Conservation (phyloP, 2,888 invertebrate species). For the Tetropium fuscum region DNA sequence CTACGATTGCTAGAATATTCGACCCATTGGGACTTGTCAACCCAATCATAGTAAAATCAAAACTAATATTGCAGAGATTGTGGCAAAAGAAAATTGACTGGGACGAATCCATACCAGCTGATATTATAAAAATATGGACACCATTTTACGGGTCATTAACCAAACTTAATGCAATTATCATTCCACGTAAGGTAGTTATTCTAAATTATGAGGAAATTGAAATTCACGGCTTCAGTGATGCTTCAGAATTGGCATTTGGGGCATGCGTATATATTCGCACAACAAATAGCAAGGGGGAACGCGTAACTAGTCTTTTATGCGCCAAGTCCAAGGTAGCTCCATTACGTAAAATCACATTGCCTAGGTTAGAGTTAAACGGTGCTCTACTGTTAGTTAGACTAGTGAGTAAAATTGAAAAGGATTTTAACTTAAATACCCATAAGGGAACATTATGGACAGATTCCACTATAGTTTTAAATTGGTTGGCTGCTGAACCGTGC, state of each 20-base stretch:
- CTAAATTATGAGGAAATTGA: constrained; percentile 17
- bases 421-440: neutral
- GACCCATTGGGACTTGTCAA: constrained; percentile 44
- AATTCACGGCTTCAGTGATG: constrained; percentile 49
- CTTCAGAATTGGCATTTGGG: constrained; percentile 38
- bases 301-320: constrained; percentile 29
- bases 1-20: constrained; percentile 42
- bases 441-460: too few relatives aligned
- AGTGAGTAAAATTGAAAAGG: neutral
- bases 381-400: constrained; percentile 14
- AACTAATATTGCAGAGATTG: constrained; percentile 43
- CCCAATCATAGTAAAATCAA: constrained; percentile 39
- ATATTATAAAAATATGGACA: constrained; percentile 31
- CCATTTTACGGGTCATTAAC: constrained; percentile 22
- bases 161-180: constrained; percentile 18
- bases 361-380: constrained; percentile 41
- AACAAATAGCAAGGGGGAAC: constrained; percentile 7
- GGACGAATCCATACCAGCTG: constrained; percentile 39
- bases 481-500: too few relatives aligned
- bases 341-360: constrained; percentile 38
- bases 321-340: constrained; percentile 45
- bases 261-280: constrained; percentile 39
- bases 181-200: constrained; percentile 29
- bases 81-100: constrained; percentile 41
- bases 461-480: too few relatives aligned